Base-by-base conservation (phyloP, 1,140 invertebrate genomes). In the Bombyx mandarina region DNA sequence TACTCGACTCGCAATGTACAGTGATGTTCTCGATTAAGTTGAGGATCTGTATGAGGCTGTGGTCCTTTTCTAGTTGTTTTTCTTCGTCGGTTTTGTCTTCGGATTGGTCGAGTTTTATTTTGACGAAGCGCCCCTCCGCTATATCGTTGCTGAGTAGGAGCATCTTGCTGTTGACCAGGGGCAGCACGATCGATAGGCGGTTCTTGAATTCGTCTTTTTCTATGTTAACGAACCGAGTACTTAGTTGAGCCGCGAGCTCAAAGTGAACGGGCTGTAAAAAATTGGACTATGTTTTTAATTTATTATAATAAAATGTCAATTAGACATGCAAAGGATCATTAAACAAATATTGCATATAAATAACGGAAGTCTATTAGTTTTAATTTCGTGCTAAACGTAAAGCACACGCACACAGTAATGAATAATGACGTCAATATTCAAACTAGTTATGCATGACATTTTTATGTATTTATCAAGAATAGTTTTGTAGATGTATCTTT, bases 191-290 rank as follows among this genome's bases (percentile, higher is more conserved):
- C 1, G 73, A 66, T 5, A 96, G 67, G n/a, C 92, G 89, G 3
- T 77, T 87, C 58, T 91, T 88, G 68, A 96, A 96, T 0, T 90
- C 77, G 5, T 90, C 82, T 48, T 90, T 86, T 72, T 96, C 95
- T 0, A 92, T 90, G 56, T 89, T 90, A 0, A 94, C 92, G 85
- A 96, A 96, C 44, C 93, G 73, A 1, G 92, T 92, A 63, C 88
- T 86, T 1, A 94, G 67, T 63, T 93, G 92, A 1, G 90, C 90
- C 1, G 90, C 93, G 60, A 94, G 73, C 62, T 90, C 89, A 5
- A 89, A 82, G 55, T 92, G 90, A 5, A 86, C 73, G 18, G 89
- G 82, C 82, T 90, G 66, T 61, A 9, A 8, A 46, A 55, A 18
- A 18, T 18, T 46, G 45, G 12, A 18, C 12, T 18, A 1, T 18